Base-by-base conservation (phyloP, 2,888 invertebrate species). In the Malthinus flaveolus region DNA sequence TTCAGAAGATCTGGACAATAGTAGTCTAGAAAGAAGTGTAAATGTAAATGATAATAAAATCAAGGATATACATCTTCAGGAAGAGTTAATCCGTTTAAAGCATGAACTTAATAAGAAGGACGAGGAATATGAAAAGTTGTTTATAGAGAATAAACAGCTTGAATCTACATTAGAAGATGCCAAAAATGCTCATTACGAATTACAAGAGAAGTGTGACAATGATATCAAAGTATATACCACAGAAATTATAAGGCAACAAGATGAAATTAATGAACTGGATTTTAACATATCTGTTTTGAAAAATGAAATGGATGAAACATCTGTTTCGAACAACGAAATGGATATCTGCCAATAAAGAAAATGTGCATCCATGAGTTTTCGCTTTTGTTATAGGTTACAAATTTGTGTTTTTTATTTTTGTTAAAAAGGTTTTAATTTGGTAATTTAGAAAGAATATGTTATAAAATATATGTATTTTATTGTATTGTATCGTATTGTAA, bases 111-210 rank as follows among this genome's bases (percentile, higher is more conserved):
- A 42, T 15, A 13, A 1, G 6, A 42, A 15, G 39, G 39, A 50
- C 6, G 39, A 13, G 7, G 39, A 49, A 9, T 13, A 47, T 13
- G 15, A 13, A 15, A 47, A 47, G 13, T 10, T 32, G 13, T 39
- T 39, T 7, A 23, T 8, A 15, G 49, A 49, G n/a, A 49, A 49
- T 7, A 35, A 49, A 35, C 9, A 9, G 5, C 33, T 36, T 10
- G 7, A 49, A 7, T 15, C 15, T 3, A 49, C 51, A 10, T 10
- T 51, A 33, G 44, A 51, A 34, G 51, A 51, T 51, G 51, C 51
- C 6, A 33, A 44, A 45, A 33, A 7, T n/a, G 32, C 34, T 15
- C 44, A 51, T 12, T 12, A 33, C 33, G 23, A 34, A n/a, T 51
- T 44, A 44, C n/a, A 42, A 12, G 7, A 1, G 5, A 7, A 12